Evolutionary conservation across 1,140 invertebrate species (phyloP), one percentile per base, ranked within the genome.

Genomic region (Tenebrio molitor): DNA sequence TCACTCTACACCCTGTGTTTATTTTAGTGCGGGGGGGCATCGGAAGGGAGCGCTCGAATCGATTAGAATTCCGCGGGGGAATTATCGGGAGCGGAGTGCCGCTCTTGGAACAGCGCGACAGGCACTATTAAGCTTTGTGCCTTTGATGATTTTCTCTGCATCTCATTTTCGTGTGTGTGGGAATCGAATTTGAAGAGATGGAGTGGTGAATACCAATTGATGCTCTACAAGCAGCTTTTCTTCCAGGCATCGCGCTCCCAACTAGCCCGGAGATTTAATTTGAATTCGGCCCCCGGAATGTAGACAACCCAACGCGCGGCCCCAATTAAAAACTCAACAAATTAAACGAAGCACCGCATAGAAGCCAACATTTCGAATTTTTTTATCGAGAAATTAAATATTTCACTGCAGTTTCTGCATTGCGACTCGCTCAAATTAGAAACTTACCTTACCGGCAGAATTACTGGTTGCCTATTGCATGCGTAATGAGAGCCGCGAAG

Each of bases 81-180:
- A 44, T 72, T 44, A 63, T 53, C 17, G 36, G 46, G 8, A 2
- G 29, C 17, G 21, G 23, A 73, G 77, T 79, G 79, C 78, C 79
- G 78, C 79, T 79, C 72, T 29, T 44, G 53, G 33, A 58, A 71
- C 50, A 66, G 46, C 66, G 71, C 50, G 75, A 71, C 44, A 66
- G 50, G 74, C 34, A 74, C 46, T 78, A 78, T 79, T 78, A 80
- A 80, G 79, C 79, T 80, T 82, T 82, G 81, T 82, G 80, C 81
- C 78, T 82, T 82, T 81, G 80, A 81, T 81, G 80, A 81, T 82
- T 82, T 81, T 79, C 79, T 77, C 81, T 81, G 81, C 81, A 82
- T 82, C 80, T 82, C 81, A 82, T 82, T 82, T 82, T 82, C 79
- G 75, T 76, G 77, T 79, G 78, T 81, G 76, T 78, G 77, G 76